Conservation (phyloP, 2,113 vertebrate genomes). For the Herpetotheres cachinnans region DNA sequence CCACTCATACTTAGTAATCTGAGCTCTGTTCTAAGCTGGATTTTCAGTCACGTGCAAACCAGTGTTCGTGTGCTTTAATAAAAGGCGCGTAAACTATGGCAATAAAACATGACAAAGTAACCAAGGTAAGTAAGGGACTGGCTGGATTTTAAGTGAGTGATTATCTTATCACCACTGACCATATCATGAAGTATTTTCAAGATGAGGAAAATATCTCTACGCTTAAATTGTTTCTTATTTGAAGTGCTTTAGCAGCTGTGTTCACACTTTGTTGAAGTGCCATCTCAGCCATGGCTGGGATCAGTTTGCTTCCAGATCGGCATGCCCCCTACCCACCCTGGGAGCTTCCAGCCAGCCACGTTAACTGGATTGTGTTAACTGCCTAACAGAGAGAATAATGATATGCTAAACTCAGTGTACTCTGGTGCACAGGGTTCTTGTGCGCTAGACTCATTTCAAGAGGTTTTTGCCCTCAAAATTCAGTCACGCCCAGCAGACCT, state of each 20-base stretch:
- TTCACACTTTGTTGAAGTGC: background rate
- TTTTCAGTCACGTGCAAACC: conserved; percentile 60
- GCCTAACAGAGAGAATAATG: background rate
- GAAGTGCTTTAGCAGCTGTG: background rate
- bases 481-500: background rate
- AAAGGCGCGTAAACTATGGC: conserved; percentile 18
- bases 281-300: background rate
- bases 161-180: background rate
- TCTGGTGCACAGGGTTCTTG: background rate
- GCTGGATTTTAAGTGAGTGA: background rate
- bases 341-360: background rate
- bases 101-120: background rate
- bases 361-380: background rate
- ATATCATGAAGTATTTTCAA: background rate
- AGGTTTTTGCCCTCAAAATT: background rate
- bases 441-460: background rate
- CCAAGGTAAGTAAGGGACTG: background rate
- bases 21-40: conserved; percentile 10
- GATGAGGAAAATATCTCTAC: background rate
- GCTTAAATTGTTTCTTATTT: background rate
- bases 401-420: background rate
- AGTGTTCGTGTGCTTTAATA: conserved; percentile 57
- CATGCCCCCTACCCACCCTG: background rate
- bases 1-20: background rate
- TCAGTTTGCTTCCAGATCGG: background rate